Evolutionary conservation across 2,888 invertebrate species (phyloP).

Genomic region (Stenoptilia bipunctidactyla): DNA sequence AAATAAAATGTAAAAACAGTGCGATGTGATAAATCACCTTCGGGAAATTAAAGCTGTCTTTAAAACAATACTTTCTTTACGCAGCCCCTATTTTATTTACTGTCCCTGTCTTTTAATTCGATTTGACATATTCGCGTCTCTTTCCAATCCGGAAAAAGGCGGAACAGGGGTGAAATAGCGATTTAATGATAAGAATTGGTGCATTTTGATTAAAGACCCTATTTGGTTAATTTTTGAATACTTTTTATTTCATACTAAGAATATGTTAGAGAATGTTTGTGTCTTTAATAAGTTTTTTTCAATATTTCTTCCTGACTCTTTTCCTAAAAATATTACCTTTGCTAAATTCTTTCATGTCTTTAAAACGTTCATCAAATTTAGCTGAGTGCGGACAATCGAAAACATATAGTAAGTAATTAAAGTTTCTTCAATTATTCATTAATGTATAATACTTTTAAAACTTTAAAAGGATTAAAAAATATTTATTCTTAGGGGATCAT

Average conservation of each 20-base stretch:
- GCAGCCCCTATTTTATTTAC: conserved; percentile 24
- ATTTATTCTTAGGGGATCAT: neutral
- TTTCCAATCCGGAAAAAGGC: conserved; percentile 13
- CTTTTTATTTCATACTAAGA: conserved; percentile 1
- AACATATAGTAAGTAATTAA: too few relatives aligned
- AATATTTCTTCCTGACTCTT: too few relatives aligned
- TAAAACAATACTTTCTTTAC: conserved; percentile 63
- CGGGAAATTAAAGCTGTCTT: conserved; percentile 72
- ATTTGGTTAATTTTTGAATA: conserved; percentile 6
- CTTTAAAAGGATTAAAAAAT: too few relatives aligned
- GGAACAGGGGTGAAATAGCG: conserved; percentile 15
- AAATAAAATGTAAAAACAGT: conserved; percentile 21
- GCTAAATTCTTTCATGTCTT: too few relatives aligned
- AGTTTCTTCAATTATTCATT: too few relatives aligned
- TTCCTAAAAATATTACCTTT: too few relatives aligned
- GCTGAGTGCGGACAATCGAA: too few relatives aligned
- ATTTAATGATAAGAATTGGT: conserved; percentile 19
- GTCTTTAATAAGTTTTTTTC: neutral
- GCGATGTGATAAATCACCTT: conserved; percentile 64
- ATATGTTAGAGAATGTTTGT: neutral
- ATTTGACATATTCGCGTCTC: conserved; percentile 15
- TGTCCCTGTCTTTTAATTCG: conserved; percentile 17
- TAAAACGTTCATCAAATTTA: too few relatives aligned
- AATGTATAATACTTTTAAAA: too few relatives aligned
- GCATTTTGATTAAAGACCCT: conserved; percentile 2